Percentiles rank a stretch among this genome's conserved stretches.
Evolutionary conservation across 2,797 vertebrate genomes (phyloP).

Genomic region (Pristis pectinata): DNA sequence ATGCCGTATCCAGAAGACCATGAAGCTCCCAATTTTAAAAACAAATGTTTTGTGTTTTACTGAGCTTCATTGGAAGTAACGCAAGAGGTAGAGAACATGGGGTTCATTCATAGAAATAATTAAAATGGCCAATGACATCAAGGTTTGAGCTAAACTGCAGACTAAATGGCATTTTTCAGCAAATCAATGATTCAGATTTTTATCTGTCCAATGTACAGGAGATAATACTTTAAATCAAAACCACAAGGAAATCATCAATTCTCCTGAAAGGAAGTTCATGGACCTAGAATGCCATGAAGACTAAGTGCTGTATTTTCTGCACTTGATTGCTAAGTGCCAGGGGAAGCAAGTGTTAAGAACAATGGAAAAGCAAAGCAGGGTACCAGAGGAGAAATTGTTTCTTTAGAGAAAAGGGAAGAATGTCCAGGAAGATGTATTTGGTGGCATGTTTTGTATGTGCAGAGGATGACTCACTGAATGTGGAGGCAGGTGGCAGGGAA

Average conservation of each 20-base stretch:
- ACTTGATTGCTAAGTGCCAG: background rate
- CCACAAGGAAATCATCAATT: background rate
- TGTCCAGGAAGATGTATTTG: background rate
- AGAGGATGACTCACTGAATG: background rate
- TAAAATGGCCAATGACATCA: background rate
- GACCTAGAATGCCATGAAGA: background rate
- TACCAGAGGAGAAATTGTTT: background rate
- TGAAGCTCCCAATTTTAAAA: too few species aligned
- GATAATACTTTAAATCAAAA: background rate
- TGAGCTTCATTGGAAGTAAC: background rate
- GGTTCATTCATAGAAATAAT: background rate
- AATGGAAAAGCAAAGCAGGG: background rate
- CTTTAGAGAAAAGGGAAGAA: background rate
- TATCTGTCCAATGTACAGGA: background rate
- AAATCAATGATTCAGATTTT: background rate
- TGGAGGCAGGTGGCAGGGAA: background rate
- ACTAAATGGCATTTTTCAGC: background rate
- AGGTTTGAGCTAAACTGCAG: background rate
- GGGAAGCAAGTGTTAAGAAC: background rate
- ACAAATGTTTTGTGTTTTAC: background rate
- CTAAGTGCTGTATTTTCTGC: background rate
- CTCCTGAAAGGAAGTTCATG: background rate
- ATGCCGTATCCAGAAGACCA: background rate
- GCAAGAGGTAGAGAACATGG: background rate
- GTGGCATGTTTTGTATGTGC: background rate